Evolutionary conservation across 1,140 invertebrate genomes (phyloP).

Genomic region (Lethrus apterus): DNA sequence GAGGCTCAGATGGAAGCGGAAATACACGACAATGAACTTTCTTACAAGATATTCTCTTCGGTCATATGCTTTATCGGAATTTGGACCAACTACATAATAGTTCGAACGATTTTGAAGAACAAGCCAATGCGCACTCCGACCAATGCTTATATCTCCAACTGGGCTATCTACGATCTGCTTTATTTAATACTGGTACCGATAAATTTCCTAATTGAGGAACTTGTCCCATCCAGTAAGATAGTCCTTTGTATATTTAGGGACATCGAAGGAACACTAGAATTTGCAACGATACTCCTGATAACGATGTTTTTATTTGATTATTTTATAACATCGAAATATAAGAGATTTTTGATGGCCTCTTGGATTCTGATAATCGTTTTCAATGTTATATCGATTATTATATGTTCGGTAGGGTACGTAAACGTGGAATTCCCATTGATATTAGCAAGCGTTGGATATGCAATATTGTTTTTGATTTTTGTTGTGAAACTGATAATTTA

Average conservation of each 20-base stretch:
- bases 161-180: constrained; percentile 11
- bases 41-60: constrained; percentile 10
- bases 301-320: constrained; percentile 12
- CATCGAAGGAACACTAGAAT: constrained; percentile 9
- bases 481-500: constrained; percentile 5
- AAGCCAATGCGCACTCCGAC: constrained; percentile 11
- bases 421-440: constrained; percentile 3
- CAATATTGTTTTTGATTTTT: constrained; percentile 9
- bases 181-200: constrained; percentile 8
- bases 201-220: constrained; percentile 8
- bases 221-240: neutral
- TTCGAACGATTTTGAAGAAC: constrained; percentile 9
- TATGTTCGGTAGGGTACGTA: neutral
- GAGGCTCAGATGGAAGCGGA: too few relatives aligned
- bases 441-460: constrained; percentile 7
- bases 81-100: constrained; percentile 11
- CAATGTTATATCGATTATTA: constrained; percentile 8
- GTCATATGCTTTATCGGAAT: constrained; percentile 11
- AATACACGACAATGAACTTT: neutral
- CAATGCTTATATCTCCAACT: constrained; percentile 12
- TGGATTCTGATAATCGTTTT: constrained; percentile 9
- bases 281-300: constrained; percentile 11
- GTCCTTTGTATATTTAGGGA: constrained; percentile 9
- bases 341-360: constrained; percentile 4
- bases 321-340: constrained; percentile 5